These are phyloP conservation scores for Globodera rostochiensis DNA, from an alignment of 1,140 invertebrate genomes.

Conservation along the genomic window DNA sequence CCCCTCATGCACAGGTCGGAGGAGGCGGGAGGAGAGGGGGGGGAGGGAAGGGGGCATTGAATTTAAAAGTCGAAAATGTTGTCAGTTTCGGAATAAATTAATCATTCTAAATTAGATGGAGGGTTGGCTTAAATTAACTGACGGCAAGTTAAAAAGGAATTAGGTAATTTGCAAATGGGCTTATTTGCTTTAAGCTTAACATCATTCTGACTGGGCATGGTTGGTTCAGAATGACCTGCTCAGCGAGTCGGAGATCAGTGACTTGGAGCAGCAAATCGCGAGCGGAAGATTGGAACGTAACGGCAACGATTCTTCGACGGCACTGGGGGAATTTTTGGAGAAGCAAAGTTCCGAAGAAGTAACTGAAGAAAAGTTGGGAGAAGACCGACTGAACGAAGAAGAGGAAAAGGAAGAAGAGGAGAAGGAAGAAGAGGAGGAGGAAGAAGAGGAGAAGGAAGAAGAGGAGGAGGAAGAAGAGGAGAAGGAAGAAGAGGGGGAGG, in stretches of 20 bases:
- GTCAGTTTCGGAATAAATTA: too few species aligned
- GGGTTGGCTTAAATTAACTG: too few species aligned
- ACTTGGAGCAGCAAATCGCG: constrained; percentile 40
- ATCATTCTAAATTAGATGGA: too few species aligned
- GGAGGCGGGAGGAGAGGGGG: not conserved
- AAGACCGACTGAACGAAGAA: not conserved
- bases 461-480: not conserved
- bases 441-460: not conserved
- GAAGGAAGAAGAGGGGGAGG: not conserved
- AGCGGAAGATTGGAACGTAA: constrained; percentile 4
- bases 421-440: not conserved
- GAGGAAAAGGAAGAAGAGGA: not conserved
- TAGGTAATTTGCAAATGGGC: too few species aligned
- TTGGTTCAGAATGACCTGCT: constrained; percentile 37
- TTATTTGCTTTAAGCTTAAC: not conserved
- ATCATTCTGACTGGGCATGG: constrained; percentile 10
- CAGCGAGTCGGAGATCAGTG: constrained; percentile 44
- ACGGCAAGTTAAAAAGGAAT: too few species aligned
- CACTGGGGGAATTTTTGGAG: not conserved
- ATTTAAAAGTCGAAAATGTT: too few species aligned
- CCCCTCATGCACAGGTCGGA: constrained; percentile 3
- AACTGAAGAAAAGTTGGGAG: not conserved
- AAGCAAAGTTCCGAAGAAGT: not conserved
- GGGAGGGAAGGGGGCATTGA: not conserved
- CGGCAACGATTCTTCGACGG: too few species aligned